Conservation (phyloP, 1,140 invertebrate genomes). For the Drosophila tani region DNA sequence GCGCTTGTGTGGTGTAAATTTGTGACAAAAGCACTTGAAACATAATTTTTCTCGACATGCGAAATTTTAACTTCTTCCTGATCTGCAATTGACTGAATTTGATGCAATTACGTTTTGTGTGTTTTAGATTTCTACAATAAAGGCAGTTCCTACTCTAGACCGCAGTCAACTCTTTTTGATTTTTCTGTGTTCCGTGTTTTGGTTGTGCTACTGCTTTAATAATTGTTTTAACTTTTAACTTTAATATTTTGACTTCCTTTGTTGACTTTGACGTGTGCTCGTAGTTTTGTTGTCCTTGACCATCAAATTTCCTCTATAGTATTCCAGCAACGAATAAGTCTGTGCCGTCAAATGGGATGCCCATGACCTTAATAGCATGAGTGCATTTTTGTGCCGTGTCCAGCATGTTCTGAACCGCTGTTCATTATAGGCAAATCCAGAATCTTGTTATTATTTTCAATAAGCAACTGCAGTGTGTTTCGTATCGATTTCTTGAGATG, state of each 20-base stretch:
- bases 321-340: not conserved
- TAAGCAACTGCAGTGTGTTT: not conserved
- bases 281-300: not conserved
- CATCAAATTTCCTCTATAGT: not conserved
- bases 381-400: not conserved
- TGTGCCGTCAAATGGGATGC: not conserved
- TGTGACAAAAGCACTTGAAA: too few relatives aligned
- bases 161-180: not conserved
- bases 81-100: too few relatives aligned
- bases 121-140: too few relatives aligned
- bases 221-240: too few relatives aligned
- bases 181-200: not conserved
- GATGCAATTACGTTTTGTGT: too few relatives aligned
- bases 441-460: not conserved
- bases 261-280: too few relatives aligned
- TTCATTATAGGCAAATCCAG: not conserved
- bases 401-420: not conserved
- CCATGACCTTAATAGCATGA: not conserved
- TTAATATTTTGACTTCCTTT: not conserved
- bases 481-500: not conserved
- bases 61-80: too few relatives aligned
- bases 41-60: too few relatives aligned
- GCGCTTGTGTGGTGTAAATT: too few relatives aligned
- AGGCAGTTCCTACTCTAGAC: too few relatives aligned
- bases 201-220: too few relatives aligned